phyloP scores from a whole-genome alignment of 2,797 vertebrate genomes.

The Falco berigora region DNA sequence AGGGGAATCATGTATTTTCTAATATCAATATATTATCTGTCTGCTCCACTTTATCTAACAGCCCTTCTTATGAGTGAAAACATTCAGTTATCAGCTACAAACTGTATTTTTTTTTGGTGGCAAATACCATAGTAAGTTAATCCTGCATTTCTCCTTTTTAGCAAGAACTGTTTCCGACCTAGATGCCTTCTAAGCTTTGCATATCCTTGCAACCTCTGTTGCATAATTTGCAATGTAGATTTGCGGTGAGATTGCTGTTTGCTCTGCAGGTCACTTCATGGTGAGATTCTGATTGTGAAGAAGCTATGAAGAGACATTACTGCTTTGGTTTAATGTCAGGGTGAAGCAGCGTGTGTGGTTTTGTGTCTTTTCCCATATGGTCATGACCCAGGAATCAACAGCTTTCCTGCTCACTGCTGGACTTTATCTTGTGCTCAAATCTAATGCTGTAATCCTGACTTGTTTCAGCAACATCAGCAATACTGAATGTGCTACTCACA shows the following conservation, averaged over 20 bases:
- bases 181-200: not conserved
- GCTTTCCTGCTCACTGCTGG: not conserved
- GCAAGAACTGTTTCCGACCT: not conserved
- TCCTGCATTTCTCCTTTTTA: not conserved
- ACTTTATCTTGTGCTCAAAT: not conserved
- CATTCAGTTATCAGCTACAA: not conserved
- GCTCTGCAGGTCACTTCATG: not conserved
- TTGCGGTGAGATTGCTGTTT: not conserved
- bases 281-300: not conserved
- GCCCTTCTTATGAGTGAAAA: not conserved
- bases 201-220: not conserved
- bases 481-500: not conserved
- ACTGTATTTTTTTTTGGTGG: not conserved
- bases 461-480: not conserved
- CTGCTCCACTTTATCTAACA: not conserved
- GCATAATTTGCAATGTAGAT: not conserved
- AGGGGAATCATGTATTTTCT: not conserved
- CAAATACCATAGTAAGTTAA: not conserved
- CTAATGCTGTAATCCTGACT: not conserved
- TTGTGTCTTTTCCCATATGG: not conserved
- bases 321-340: not conserved
- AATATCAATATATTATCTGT: not conserved
- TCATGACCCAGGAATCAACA: not conserved
- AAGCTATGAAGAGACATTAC: not conserved
- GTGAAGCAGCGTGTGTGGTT: not conserved